A percentile compares a stretch with the other conserved stretches of the same genome.
phyloP scores from a whole-genome alignment of 1,140 invertebrate species.

The Aphelenchoides fujianensis region DNA sequence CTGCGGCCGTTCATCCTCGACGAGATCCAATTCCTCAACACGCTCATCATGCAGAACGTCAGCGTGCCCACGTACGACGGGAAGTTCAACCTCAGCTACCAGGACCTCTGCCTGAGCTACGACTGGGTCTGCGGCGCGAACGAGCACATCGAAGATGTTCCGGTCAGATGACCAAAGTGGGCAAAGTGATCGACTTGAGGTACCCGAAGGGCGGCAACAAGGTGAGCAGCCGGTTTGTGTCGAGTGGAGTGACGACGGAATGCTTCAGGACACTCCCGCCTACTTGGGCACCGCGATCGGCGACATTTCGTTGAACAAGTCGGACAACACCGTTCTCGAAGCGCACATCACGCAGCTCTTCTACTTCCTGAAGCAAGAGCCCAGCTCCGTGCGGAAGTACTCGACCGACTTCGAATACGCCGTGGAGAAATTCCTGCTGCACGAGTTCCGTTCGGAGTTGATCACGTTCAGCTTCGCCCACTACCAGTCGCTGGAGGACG shows the following conservation, averaged over 20 bases:
- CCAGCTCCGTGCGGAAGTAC: slow-evolving; percentile 49
- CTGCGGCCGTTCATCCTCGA: slow-evolving; percentile 53
- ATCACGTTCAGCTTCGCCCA: slow-evolving; percentile 60
- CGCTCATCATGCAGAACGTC: slow-evolving; percentile 58
- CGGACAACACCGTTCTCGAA: slow-evolving; percentile 52
- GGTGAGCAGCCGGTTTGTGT: slow-evolving; percentile 35
- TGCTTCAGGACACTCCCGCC: slow-evolving; percentile 57
- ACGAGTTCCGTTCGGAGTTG: slow-evolving; percentile 51
- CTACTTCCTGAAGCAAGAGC: slow-evolving; percentile 60
- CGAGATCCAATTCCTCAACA: slow-evolving; percentile 58
- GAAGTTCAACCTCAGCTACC: slow-evolving; percentile 58
- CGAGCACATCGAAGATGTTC: slow-evolving; percentile 58
- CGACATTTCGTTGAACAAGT: slow-evolving; percentile 52
- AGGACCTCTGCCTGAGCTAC: slow-evolving; percentile 59
- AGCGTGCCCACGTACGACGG: slow-evolving; percentile 54
- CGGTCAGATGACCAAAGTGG: slow-evolving; percentile 56
- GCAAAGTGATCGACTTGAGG: slow-evolving; percentile 54
- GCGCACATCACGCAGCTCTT: slow-evolving; percentile 60
- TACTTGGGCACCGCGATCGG: slow-evolving; percentile 58
- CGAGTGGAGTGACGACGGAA: background rate
- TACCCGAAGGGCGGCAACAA: slow-evolving; percentile 61
- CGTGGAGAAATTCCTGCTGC: slow-evolving; percentile 56
- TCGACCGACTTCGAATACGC: slow-evolving; percentile 62
- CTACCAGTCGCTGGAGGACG: slow-evolving; percentile 60
- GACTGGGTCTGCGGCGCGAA: slow-evolving; percentile 59